These are phyloP conservation scores for Listronotus oregonensis DNA, from an alignment of 1,140 invertebrate genomes.

Conservation along the genomic window DNA sequence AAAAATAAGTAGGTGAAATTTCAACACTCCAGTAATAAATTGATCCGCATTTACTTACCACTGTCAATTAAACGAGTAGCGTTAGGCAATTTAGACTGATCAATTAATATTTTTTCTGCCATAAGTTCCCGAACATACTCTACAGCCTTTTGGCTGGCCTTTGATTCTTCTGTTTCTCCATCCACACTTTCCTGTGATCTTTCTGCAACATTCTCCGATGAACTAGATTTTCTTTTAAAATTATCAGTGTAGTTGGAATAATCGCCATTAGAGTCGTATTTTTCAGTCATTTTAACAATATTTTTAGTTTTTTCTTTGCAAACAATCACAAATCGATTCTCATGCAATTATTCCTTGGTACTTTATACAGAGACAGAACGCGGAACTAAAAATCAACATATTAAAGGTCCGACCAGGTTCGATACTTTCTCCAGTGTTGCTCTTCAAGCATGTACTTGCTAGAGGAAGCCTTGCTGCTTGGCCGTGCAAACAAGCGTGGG, in stretches of 20 bases:
- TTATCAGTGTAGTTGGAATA: constrained; percentile 55
- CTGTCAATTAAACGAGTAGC: constrained; percentile 72
- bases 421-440: too few species aligned
- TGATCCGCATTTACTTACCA: constrained; percentile 56
- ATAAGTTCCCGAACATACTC: constrained; percentile 78
- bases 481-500: too few species aligned
- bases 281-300: constrained; percentile 40
- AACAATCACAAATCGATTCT: too few species aligned
- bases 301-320: neutral
- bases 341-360: too few species aligned
- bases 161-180: constrained; percentile 56
- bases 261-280: constrained; percentile 50
- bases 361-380: neutral
- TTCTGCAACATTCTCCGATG: constrained; percentile 12
- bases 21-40: constrained; percentile 11
- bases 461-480: too few species aligned
- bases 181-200: constrained; percentile 44
- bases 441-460: too few species aligned
- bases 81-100: constrained; percentile 70
- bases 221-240: constrained; percentile 59
- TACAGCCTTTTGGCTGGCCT: constrained; percentile 67
- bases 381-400: too few species aligned
- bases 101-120: constrained; percentile 74
- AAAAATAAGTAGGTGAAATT: neutral
- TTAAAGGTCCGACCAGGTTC: too few species aligned